Conservation (phyloP, 2,797 vertebrate genomes). For the Arctocebus calabarensis region DNA sequence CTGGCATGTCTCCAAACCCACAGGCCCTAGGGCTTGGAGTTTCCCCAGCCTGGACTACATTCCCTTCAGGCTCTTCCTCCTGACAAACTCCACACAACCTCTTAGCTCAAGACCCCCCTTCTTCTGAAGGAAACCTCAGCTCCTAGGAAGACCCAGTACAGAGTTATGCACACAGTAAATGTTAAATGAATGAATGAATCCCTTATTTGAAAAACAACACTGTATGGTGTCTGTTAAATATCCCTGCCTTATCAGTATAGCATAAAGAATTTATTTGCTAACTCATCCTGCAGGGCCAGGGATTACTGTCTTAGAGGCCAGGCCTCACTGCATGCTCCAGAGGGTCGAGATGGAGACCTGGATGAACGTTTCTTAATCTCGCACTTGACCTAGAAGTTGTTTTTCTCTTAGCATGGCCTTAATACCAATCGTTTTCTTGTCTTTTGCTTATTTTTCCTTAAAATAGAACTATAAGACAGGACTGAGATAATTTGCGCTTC, state of each 20-base stretch:
- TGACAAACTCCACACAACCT: background rate
- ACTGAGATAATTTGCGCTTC: background rate
- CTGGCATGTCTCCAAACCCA: background rate
- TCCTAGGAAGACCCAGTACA: background rate
- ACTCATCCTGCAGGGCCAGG: background rate
- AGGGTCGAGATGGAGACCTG: background rate
- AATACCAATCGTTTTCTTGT: background rate
- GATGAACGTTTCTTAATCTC: background rate
- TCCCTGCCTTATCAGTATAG: background rate
- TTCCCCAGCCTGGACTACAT: background rate
- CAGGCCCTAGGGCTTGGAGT: background rate
- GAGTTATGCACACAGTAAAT: background rate
- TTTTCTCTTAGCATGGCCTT: constrained; percentile 16
- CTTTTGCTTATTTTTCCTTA: constrained; percentile 29
- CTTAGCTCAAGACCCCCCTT: background rate
- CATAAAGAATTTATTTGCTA: background rate
- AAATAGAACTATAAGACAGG: background rate
- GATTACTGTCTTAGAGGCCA: background rate
- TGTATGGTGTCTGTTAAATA: background rate
- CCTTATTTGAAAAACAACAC: background rate
- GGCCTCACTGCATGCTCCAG: background rate
- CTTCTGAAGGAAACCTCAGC: background rate
- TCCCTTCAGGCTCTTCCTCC: background rate
- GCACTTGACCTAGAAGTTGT: background rate
- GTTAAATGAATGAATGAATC: constrained; percentile 23